Percentiles rank a stretch among this genome's conserved stretches.
Conservation (phyloP, 2,888 invertebrate species). For the Eupithecia vulgata region DNA sequence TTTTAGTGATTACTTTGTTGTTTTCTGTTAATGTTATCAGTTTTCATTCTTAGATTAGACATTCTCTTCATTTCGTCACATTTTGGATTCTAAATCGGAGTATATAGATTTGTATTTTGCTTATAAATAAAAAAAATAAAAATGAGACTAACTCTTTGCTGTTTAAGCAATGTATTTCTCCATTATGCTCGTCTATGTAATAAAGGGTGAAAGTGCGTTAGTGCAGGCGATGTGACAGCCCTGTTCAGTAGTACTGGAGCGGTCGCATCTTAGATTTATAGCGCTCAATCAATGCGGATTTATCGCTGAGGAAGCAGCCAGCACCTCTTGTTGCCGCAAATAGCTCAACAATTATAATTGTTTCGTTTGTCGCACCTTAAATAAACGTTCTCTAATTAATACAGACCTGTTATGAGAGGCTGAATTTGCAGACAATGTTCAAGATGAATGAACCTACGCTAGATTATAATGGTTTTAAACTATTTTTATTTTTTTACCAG, state of each 20-base stretch:
- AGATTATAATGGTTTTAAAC: too few relatives aligned
- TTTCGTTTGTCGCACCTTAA: conserved; percentile 49
- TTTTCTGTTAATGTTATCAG: too few relatives aligned
- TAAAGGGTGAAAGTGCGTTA: background rate
- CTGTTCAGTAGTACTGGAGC: conserved; percentile 60
- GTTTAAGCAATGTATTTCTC: too few relatives aligned
- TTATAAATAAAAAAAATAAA: too few relatives aligned
- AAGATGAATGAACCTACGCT: background rate
- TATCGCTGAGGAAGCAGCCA: conserved; percentile 78
- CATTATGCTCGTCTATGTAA: too few relatives aligned
- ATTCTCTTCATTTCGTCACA: too few relatives aligned
- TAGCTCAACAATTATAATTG: conserved; percentile 76
- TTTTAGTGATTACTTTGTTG: too few relatives aligned
- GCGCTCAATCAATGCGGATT: conserved; percentile 84
- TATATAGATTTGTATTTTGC: too few relatives aligned
- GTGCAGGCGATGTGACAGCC: conserved; percentile 47
- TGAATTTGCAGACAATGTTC: background rate
- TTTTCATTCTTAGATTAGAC: too few relatives aligned
- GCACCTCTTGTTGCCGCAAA: conserved; percentile 72
- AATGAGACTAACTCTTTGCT: too few relatives aligned
- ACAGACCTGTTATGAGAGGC: conserved; percentile 16
- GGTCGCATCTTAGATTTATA: conserved; percentile 76
- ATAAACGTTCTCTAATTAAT: conserved; percentile 54
- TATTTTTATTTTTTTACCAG: background rate
- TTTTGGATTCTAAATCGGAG: too few relatives aligned